A percentile compares a stretch with the other conserved stretches of the same genome.
phyloP scores from a whole-genome alignment of 2,888 invertebrate species.

The Drosophila recens region DNA sequence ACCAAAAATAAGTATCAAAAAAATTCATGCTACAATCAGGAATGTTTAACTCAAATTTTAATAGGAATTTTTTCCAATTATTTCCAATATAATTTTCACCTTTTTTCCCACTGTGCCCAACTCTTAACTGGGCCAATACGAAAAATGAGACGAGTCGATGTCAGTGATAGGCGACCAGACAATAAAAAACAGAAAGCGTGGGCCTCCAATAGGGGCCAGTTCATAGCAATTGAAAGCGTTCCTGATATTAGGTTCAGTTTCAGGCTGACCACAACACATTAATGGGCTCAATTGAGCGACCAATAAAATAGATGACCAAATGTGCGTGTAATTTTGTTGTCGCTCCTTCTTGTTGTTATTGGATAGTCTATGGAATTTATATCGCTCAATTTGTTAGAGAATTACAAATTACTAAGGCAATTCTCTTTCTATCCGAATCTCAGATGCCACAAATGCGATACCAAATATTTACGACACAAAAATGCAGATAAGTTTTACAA shows the following conservation, averaged over 20 bases:
- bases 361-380: constrained; percentile 41
- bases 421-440: constrained; percentile 18
- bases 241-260: constrained; percentile 8
- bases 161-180: constrained; percentile 29
- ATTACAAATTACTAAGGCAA: constrained; percentile 38
- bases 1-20: too few species aligned
- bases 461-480: constrained; percentile 17
- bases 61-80: too few species aligned
- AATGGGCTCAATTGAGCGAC: constrained; percentile 59
- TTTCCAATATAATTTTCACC: too few species aligned
- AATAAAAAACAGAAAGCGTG: constrained; percentile 48
- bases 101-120: constrained; percentile 10
- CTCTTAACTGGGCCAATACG: constrained; percentile 52
- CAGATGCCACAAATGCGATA: constrained; percentile 19
- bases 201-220: constrained; percentile 22
- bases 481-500: constrained; percentile 13
- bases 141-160: constrained; percentile 26
- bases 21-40: too few species aligned
- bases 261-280: constrained; percentile 43
- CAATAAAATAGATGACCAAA: constrained; percentile 61
- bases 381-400: constrained; percentile 45
- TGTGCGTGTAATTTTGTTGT: constrained; percentile 32
- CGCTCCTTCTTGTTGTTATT: constrained; percentile 1
- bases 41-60: too few species aligned
- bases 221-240: constrained; percentile 36